These are phyloP conservation scores for Baronia brevicornis DNA, from an alignment of 2,888 invertebrate species.

Conservation along the genomic window DNA sequence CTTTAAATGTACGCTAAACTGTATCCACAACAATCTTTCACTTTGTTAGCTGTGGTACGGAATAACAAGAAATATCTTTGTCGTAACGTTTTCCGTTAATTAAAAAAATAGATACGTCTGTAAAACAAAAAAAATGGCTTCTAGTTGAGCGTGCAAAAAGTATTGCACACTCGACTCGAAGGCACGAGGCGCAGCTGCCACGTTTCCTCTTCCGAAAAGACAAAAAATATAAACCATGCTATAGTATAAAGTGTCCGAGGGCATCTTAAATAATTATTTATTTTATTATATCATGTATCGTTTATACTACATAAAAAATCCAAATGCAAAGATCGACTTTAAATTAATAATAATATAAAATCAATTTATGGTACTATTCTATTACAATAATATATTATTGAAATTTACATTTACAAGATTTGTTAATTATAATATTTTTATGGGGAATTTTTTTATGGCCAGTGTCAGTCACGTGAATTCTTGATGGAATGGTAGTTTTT, in stretches of 20 bases:
- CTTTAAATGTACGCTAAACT: no score
- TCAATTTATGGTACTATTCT: no score
- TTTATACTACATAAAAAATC: not conserved
- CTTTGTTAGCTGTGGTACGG: no score
- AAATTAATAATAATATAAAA: no score
- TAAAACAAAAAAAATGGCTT: conserved; percentile 40
- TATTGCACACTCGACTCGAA: conserved; percentile 41
- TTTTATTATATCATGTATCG: conserved; percentile 14
- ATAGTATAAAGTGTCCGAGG: conserved; percentile 45
- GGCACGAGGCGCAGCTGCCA: conserved; percentile 70
- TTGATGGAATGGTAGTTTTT: no score
- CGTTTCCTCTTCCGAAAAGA: conserved; percentile 66
- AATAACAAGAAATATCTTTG: conserved; percentile 1
- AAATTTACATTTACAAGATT: no score
- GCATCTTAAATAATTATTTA: conserved; percentile 52
- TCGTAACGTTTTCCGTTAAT: conserved; percentile 31
- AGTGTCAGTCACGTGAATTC: no score
- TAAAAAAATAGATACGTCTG: conserved; percentile 14
- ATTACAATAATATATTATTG: conserved; percentile 4
- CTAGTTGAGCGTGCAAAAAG: conserved; percentile 60
- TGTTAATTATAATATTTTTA: no score
- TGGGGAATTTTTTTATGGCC: no score
- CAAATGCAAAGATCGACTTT: not conserved
- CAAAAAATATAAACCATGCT: conserved; percentile 37
- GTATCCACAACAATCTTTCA: no score